Percentiles rank a stretch among this genome's conserved stretches.
Conservation (phyloP, 2,113 vertebrate genomes). For the Zosterops borbonicus region DNA sequence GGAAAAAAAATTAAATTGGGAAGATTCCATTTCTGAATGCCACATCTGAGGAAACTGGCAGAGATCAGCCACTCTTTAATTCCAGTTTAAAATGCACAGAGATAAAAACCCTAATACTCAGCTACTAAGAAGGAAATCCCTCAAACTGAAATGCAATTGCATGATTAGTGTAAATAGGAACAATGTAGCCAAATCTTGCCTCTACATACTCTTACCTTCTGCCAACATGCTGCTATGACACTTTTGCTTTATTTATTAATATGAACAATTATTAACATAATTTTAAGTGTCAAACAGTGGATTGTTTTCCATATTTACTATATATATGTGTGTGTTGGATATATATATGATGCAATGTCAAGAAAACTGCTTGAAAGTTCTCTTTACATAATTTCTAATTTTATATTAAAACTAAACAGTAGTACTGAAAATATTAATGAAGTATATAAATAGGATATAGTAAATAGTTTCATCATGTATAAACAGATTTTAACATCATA, state of each 20-base stretch:
- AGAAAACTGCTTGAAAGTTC: background rate
- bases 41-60: background rate
- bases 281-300: background rate
- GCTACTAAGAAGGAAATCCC: background rate
- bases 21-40: background rate
- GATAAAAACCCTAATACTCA: background rate
- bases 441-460: background rate
- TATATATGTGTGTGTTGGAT: background rate
- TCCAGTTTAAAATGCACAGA: background rate
- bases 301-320: background rate
- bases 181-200: background rate
- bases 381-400: background rate
- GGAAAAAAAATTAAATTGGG: background rate
- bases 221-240: background rate
- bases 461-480: background rate
- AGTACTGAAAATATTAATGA: background rate
- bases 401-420: background rate
- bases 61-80: background rate
- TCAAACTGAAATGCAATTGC: background rate
- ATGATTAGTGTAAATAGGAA: background rate
- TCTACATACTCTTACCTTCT: background rate
- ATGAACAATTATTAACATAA: background rate
- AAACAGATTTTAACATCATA: background rate
- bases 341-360: background rate
- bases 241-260: background rate